Evolutionary conservation across 2,888 invertebrate species (phyloP).

Genomic region (Tyria jacobaeae): DNA sequence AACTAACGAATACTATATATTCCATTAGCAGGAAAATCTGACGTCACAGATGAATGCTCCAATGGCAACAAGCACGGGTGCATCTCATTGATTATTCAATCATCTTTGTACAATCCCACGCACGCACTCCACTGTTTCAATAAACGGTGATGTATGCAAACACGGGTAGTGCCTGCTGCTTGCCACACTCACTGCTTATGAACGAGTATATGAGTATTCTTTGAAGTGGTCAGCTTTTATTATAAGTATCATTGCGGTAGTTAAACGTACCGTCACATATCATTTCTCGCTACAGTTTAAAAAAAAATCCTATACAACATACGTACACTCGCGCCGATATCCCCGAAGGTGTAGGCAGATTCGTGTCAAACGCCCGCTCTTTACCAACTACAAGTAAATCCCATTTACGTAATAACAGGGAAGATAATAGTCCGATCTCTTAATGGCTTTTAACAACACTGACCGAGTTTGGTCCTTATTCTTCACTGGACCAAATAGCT

Average conservation of each 20-base stretch:
- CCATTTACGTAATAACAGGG: too few relatives aligned
- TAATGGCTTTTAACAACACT: too few relatives aligned
- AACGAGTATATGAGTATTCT: not conserved
- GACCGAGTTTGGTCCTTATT: too few relatives aligned
- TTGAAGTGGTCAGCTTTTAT: not conserved
- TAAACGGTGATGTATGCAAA: slow-evolving; percentile 1
- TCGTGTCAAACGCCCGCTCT: too few relatives aligned
- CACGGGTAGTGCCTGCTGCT: not conserved
- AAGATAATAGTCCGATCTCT: too few relatives aligned
- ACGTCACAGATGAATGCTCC: slow-evolving; percentile 16
- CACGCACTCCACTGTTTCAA: not conserved
- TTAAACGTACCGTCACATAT: not conserved
- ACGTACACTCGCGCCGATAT: too few relatives aligned
- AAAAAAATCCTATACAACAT: too few relatives aligned
- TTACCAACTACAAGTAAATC: too few relatives aligned
- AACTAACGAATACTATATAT: slow-evolving; percentile 8
- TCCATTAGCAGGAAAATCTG: slow-evolving; percentile 1
- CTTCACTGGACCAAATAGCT: too few relatives aligned
- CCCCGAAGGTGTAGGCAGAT: too few relatives aligned
- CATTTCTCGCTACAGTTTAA: not conserved
- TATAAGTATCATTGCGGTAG: not conserved
- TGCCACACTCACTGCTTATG: not conserved
- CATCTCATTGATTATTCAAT: slow-evolving; percentile 40
- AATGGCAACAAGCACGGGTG: slow-evolving; percentile 6
- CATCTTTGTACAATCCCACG: slow-evolving; percentile 10